These are phyloP conservation scores for Mirza zaza DNA, from an alignment of 2,113 vertebrate genomes.

Conservation along the genomic window DNA sequence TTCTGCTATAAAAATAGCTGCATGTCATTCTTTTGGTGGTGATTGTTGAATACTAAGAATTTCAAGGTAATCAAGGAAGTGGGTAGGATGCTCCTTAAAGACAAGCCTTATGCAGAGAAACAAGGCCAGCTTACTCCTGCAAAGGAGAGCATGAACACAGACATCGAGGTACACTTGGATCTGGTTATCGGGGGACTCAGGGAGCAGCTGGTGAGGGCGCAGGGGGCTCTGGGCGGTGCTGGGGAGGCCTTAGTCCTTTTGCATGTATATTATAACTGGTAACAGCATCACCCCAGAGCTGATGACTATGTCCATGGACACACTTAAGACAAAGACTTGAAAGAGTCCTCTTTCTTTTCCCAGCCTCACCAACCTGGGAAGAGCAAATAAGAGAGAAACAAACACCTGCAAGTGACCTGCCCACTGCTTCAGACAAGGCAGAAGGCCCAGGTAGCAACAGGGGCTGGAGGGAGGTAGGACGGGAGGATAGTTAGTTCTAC, in stretches of 20 bases:
- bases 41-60: neutral
- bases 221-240: neutral
- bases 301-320: too few relatives aligned
- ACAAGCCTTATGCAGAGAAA: neutral
- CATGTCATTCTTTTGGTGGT: neutral
- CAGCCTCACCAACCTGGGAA: neutral
- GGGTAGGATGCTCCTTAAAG: neutral
- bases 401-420: neutral
- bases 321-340: neutral
- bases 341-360: neutral
- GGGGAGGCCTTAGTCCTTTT: neutral
- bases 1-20: constrained; percentile 12
- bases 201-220: neutral
- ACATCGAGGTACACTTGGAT: neutral
- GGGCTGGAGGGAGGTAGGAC: neutral
- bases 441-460: neutral
- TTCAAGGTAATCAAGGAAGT: neutral
- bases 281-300: neutral
- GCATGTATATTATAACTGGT: neutral
- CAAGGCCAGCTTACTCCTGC: neutral
- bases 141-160: neutral
- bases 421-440: neutral
- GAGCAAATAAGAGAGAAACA: neutral
- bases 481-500: neutral
- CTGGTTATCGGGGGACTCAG: neutral